These are phyloP conservation scores for Porites lobata DNA, from an alignment of 92 coral and sea anemone species.

Conservation along the genomic window DNA sequence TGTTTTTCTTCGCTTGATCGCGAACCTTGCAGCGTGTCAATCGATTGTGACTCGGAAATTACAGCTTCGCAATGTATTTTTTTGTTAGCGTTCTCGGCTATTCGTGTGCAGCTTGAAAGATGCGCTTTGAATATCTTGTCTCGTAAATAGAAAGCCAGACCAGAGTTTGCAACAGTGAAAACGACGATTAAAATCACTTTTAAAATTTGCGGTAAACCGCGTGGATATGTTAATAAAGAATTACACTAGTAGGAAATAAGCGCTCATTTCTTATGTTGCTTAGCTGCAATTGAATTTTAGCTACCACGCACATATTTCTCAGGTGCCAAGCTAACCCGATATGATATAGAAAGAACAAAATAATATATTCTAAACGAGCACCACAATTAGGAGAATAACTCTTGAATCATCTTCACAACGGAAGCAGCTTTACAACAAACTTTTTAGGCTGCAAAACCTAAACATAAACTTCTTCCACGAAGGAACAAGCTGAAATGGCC, in stretches of 20 bases:
- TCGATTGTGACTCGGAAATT: conserved; percentile 24
- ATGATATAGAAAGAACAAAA: background rate
- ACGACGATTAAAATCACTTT: background rate
- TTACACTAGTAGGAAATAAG: background rate
- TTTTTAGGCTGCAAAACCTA: too few relatives aligned
- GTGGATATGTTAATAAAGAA: background rate
- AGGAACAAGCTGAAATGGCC: too few relatives aligned
- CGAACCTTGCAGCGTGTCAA: conserved; percentile 30
- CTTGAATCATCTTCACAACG: background rate
- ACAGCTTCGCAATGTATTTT: background rate
- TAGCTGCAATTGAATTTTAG: conserved; percentile 9
- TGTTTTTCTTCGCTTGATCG: conserved; percentile 19
- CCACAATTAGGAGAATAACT: background rate
- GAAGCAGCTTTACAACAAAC: background rate
- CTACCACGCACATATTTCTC: background rate
- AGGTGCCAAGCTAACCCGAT: background rate
- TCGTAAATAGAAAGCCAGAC: background rate
- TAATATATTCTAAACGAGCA: background rate
- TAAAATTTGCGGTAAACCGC: background rate
- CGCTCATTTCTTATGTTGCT: conserved; percentile 1
- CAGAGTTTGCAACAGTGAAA: background rate
- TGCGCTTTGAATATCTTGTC: background rate
- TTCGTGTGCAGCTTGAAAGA: conserved; percentile 13
- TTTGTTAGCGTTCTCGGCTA: background rate
- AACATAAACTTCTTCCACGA: too few relatives aligned